Conservation (phyloP, 2,797 vertebrate species). For the Gymnodraco acuticeps region DNA sequence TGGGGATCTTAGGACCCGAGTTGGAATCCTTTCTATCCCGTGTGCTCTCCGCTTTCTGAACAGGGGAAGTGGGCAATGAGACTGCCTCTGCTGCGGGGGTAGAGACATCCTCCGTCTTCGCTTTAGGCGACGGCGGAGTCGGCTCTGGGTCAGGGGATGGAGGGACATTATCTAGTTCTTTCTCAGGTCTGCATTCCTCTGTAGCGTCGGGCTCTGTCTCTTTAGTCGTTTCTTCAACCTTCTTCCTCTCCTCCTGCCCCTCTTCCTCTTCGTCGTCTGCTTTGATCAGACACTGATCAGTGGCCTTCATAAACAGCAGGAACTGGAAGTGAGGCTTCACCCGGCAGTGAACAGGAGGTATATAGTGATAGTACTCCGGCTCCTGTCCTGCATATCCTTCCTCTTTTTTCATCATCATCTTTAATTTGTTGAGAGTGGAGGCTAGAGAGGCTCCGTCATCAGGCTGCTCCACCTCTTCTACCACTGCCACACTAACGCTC, state of each 20-base stretch:
- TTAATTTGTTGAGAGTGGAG: conserved; percentile 94
- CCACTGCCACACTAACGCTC: conserved; percentile 1
- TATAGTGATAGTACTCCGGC: conserved; percentile 97
- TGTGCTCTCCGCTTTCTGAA: conserved; percentile 74
- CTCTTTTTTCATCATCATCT: conserved; percentile 96
- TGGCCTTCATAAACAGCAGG: conserved; percentile 97
- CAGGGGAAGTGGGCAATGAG: conserved; percentile 43
- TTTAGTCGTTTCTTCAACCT: conserved; percentile 51
- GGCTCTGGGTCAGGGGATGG: conserved; percentile 51
- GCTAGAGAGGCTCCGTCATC: conserved; percentile 88
- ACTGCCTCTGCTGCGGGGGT: conserved; percentile 45
- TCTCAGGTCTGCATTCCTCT: conserved; percentile 66
- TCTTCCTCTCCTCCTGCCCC: conserved; percentile 60
- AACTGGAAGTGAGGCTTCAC: conserved; percentile 99
- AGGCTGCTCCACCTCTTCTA: conserved; percentile 70
- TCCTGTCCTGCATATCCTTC: conserved; percentile 90
- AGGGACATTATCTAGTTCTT: conserved; percentile 46
- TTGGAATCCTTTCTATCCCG: conserved; percentile 69
- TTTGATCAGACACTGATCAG: conserved; percentile 86
- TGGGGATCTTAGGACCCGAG: conserved; percentile 89
- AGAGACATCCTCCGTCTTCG: conserved; percentile 74
- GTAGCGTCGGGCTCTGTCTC: conserved; percentile 40
- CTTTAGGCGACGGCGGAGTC: conserved; percentile 68
- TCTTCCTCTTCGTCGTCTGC: conserved; percentile 76
- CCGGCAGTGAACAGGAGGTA: conserved; percentile 96